Conservation (phyloP, 2,113 vertebrate genomes). For the Limanda limanda region DNA sequence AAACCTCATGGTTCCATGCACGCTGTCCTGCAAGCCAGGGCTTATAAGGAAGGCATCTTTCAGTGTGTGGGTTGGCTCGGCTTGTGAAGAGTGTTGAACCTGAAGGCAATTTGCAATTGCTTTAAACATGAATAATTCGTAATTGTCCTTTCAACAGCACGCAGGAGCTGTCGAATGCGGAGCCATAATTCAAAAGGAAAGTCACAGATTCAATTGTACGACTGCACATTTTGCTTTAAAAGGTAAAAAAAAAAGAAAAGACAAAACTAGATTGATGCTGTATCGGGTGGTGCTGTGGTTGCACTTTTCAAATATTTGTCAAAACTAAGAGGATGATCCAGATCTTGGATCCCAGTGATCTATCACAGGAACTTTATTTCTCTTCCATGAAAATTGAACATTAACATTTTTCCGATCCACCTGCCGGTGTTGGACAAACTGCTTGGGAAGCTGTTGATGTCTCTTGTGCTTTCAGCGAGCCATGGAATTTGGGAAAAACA, state of each 20-base stretch:
- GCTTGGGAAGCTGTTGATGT: constrained; percentile 26
- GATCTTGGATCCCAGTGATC: neutral
- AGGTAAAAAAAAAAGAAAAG: neutral
- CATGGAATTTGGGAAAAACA: constrained; percentile 18
- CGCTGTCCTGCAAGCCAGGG: constrained; percentile 22
- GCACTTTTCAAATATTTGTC: neutral
- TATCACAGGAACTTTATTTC: neutral
- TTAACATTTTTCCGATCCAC: constrained; percentile 1
- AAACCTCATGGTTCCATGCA: constrained; percentile 20
- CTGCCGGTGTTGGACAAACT: constrained; percentile 24
- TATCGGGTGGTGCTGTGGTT: neutral
- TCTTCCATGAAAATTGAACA: neutral
- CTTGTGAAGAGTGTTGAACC: constrained; percentile 38
- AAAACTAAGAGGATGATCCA: neutral
- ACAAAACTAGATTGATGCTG: neutral
- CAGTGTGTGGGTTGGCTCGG: constrained; percentile 46
- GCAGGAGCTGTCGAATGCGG: neutral
- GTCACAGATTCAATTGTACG: constrained; percentile 6
- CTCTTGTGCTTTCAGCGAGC: constrained; percentile 18
- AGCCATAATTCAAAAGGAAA: constrained; percentile 19
- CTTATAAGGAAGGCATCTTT: constrained; percentile 18
- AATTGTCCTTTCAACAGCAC: constrained; percentile 24
- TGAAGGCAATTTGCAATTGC: constrained; percentile 30
- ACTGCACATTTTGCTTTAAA: neutral
- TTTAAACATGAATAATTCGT: neutral